phyloP scores from a whole-genome alignment of 2,888 invertebrate species.

The Tetragonisca angustula region DNA sequence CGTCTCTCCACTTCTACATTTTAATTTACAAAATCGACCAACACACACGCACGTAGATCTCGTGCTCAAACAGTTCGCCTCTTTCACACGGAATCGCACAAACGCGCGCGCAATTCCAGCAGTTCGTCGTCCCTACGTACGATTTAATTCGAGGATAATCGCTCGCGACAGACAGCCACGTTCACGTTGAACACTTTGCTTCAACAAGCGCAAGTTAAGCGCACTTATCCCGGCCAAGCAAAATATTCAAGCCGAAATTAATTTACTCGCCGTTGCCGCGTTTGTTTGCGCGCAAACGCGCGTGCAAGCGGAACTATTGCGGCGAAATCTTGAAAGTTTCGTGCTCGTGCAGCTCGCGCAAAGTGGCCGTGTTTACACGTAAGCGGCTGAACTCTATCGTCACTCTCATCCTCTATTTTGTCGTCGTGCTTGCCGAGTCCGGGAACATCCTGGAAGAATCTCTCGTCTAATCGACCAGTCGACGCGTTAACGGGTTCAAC shows the following conservation, averaged over 20 bases:
- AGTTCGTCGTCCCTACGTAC: no score
- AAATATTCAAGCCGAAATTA: background rate
- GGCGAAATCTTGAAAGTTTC: background rate
- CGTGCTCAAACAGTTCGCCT: no score
- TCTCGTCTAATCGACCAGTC: background rate
- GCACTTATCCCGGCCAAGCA: background rate
- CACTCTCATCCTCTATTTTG: background rate
- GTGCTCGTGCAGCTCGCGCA: background rate
- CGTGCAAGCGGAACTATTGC: background rate
- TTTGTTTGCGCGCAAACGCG: background rate
- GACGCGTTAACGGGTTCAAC: background rate
- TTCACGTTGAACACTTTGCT: no score
- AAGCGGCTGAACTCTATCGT: background rate
- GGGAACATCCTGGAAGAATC: conserved; percentile 16
- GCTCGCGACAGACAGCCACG: no score
- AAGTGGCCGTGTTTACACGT: background rate
- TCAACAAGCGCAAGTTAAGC: background rate
- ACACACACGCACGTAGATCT: no score
- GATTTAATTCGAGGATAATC: no score
- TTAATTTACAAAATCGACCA: background rate
- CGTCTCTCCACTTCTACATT: background rate
- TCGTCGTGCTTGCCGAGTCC: background rate
- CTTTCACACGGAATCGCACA: no score
- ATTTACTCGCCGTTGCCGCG: background rate
- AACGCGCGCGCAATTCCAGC: no score